Evolutionary conservation across 2,113 vertebrate genomes (phyloP).

Genomic region (Megaceryle maxima): DNA sequence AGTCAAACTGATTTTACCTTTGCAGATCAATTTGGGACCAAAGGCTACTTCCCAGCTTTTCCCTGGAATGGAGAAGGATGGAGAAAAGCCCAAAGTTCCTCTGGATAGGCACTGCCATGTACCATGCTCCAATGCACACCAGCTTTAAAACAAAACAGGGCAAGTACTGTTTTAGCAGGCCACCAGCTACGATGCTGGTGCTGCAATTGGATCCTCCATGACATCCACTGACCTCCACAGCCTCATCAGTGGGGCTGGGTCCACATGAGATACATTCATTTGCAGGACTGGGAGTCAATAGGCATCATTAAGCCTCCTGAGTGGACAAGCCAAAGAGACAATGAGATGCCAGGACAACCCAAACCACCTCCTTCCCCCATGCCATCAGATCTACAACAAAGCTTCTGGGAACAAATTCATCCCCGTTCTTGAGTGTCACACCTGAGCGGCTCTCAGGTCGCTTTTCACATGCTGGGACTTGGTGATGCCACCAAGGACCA

Average conservation of each 20-base stretch:
- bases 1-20: background rate
- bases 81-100: background rate
- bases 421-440: background rate
- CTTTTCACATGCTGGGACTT: background rate
- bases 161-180: background rate
- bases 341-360: background rate
- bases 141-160: background rate
- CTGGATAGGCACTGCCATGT: background rate
- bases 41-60: background rate
- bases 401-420: background rate
- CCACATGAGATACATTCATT: background rate
- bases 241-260: background rate
- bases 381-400: background rate
- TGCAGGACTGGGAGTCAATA: background rate
- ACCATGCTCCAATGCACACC: rapidly evolving
- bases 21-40: background rate
- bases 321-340: background rate
- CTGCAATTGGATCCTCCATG: background rate
- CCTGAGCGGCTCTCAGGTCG: background rate
- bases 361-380: background rate
- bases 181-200: background rate
- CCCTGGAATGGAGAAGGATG: background rate
- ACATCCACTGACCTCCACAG: background rate
- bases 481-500: background rate
- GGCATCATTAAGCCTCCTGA: background rate